Percentiles rank a stretch among this genome's conserved stretches.
Evolutionary conservation across 2,113 vertebrate species (phyloP).

Genomic region (Micromys minutus): DNA sequence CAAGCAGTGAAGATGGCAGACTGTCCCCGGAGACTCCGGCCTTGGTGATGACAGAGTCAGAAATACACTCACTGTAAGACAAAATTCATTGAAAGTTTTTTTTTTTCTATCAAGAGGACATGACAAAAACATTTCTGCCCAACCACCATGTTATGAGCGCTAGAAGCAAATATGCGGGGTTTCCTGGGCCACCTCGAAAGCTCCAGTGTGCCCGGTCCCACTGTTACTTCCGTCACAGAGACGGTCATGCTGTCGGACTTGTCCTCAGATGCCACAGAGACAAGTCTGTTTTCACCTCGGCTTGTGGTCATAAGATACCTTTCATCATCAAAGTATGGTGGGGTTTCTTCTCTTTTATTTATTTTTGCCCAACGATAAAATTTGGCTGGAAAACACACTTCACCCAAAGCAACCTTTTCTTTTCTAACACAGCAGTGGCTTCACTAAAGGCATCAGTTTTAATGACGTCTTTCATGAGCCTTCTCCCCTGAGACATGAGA

Average conservation of each 20-base stretch:
- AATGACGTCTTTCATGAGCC: constrained; percentile 60
- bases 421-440: constrained; percentile 56
- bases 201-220: neutral
- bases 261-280: constrained; percentile 61
- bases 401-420: constrained; percentile 65
- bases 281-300: constrained; percentile 32
- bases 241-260: neutral
- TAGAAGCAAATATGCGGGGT: neutral
- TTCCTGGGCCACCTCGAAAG: neutral
- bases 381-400: constrained; percentile 68
- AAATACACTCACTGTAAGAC: neutral
- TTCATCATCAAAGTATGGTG: constrained; percentile 37
- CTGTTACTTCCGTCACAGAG: neutral
- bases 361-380: constrained; percentile 2
- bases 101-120: neutral
- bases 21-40: neutral
- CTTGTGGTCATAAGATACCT: constrained; percentile 63
- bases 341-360: neutral
- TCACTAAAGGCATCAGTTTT: constrained; percentile 65
- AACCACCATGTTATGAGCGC: neutral
- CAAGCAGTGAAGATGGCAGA: neutral
- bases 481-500: constrained; percentile 38
- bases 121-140: neutral
- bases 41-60: neutral
- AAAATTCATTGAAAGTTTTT: constrained; percentile 33